Base-by-base conservation (phyloP, 2,113 vertebrate genomes). In the Heterochromis multidens region DNA sequence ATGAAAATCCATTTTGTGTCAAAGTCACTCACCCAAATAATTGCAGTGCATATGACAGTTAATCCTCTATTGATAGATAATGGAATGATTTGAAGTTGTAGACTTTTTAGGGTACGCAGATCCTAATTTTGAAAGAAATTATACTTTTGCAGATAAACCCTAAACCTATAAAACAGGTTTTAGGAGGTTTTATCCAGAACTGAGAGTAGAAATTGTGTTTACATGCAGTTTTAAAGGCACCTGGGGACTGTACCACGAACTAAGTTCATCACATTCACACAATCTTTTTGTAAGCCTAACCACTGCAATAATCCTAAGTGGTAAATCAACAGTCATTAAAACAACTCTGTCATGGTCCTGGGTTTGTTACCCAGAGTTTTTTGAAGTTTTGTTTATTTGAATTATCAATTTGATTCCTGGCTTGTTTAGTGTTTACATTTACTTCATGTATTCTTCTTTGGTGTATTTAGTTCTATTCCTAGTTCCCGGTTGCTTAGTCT, bases 181-280 rank as follows among this genome's bases (percentile, higher is more conserved):
- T 8, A 16, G n/a, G 11, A 9, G 35, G 14, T 10, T 40, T 43
- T 5, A 67, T 1, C 27, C 25, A 52, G 25, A 52, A 52, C 9
- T 6, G 5, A 49, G 6, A 19, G 25, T 12, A 49, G 25, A 29
- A 72, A 72, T 1, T 40, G 33, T 19, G 21, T 37, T 65, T n/a
- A n/a, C 23, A 6, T 2, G 40, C 65, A 46, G 40, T 49, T 70
- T n/a, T 70, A 46, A 70, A 27, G 1, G 2, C 40, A 46, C 40
- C 65, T 70, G 43, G 4, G 3, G 13, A 0, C 37, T 46, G 9
- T 67, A 65, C 13, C 43, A 9, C 40, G 21, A 43, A 14, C 5
- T 35, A 67, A 16, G 13, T 25, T 70, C 23, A 23, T 70, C 37
- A 0, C 27, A 46, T 46, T 43, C 0, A 3, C n/a, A 43, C 25